Percentiles rank a stretch among this genome's conserved stretches.
Conservation (phyloP, 2,888 invertebrate species). For the Erannis defoliaria region DNA sequence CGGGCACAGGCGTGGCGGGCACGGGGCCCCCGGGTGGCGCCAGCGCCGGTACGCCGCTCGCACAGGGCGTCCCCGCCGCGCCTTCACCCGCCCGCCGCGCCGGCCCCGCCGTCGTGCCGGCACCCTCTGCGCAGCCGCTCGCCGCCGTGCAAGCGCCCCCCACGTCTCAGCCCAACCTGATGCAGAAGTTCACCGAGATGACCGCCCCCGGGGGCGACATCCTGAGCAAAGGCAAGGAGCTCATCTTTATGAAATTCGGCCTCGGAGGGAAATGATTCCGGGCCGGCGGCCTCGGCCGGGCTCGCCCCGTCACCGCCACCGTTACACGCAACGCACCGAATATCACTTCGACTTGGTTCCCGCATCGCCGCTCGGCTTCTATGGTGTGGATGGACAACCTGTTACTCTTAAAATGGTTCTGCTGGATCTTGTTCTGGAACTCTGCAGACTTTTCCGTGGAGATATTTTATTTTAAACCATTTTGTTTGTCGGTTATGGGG, state of each 20-base stretch:
- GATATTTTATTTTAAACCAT: conserved; percentile 66
- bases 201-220: conserved; percentile 96
- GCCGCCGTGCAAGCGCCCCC: conserved; percentile 74
- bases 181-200: conserved; percentile 96
- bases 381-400: conserved; percentile 33
- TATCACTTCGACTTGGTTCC: conserved; percentile 35
- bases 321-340: conserved; percentile 49
- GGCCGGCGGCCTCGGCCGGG: conserved; percentile 63
- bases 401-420: conserved; percentile 35
- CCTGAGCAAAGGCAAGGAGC: conserved; percentile 96
- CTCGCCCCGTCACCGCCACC: conserved; percentile 38
- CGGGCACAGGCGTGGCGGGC: conserved; percentile 56
- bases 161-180: conserved; percentile 89
- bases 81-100: conserved; percentile 82
- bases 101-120: conserved; percentile 75
- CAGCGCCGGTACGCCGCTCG: conserved; percentile 46
- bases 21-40: conserved; percentile 45
- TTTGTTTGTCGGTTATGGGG: conserved; percentile 62
- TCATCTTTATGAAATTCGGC: conserved; percentile 97
- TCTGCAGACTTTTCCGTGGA: conserved; percentile 63
- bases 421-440: conserved; percentile 47
- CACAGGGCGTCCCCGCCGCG: conserved; percentile 52
- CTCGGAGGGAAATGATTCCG: conserved; percentile 91
- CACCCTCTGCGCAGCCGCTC: conserved; percentile 78
- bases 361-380: conserved; percentile 23